A percentile compares a stretch with the other conserved stretches of the same genome.
These are phyloP conservation scores for Neostethus bicornis DNA, from an alignment of 2,797 vertebrate genomes.

Conservation along the genomic window DNA sequence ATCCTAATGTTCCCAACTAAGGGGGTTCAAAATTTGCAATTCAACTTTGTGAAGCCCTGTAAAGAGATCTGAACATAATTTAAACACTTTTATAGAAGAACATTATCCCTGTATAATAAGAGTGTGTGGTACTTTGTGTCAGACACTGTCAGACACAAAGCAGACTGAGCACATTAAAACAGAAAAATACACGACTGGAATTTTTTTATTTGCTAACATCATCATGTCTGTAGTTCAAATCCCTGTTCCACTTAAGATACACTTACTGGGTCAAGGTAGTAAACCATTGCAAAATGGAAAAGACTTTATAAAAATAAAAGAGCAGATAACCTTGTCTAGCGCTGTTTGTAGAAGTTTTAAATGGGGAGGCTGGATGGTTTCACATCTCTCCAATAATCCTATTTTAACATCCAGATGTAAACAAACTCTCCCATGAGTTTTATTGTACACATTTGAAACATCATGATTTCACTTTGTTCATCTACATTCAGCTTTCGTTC, in stretches of 20 bases:
- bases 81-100: too few species aligned
- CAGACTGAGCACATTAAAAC: background rate
- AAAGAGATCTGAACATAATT: too few species aligned
- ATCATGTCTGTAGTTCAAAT: background rate
- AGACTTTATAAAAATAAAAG: background rate
- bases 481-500: slow-evolving; percentile 26
- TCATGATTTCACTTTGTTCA: background rate
- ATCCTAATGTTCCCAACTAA: too few species aligned
- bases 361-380: background rate
- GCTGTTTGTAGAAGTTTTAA: too few species aligned
- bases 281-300: background rate
- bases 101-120: too few species aligned
- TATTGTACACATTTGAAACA: background rate
- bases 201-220: background rate
- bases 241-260: background rate
- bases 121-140: too few species aligned
- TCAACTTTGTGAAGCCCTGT: too few species aligned
- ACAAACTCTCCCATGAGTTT: background rate
- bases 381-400: background rate
- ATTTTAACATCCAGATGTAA: background rate
- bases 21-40: too few species aligned
- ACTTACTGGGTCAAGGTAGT: background rate
- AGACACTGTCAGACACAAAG: too few species aligned
- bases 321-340: background rate
- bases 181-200: background rate